phyloP scores from a whole-genome alignment of 2,797 vertebrate genomes.

The Peromyscus nudipes region DNA sequence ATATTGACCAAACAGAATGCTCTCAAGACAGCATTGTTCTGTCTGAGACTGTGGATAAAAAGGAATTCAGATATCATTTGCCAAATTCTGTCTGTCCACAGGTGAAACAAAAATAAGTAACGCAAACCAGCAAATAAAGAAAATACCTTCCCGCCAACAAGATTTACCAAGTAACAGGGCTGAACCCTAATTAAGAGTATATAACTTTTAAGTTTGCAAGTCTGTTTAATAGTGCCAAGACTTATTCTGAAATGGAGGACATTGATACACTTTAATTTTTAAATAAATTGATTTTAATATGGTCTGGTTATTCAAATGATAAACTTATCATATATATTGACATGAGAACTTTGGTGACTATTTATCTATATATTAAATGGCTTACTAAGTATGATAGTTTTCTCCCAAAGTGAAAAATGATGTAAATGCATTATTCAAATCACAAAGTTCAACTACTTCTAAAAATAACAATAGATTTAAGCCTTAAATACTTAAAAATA shows the following conservation, averaged over 20 bases:
- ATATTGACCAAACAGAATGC: slow-evolving; percentile 63
- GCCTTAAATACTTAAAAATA: not conserved
- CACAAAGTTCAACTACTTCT: not conserved
- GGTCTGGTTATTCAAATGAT: not conserved
- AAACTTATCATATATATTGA: not conserved
- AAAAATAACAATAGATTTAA: not conserved
- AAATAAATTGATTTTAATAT: not conserved
- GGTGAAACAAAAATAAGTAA: slow-evolving; percentile 9
- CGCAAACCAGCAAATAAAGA: not conserved
- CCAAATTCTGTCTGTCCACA: not conserved
- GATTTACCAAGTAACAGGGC: not conserved
- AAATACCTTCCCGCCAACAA: not conserved
- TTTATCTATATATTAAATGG: not conserved
- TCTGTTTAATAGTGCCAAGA: not conserved
- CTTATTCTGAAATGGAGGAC: not conserved
- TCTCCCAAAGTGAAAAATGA: not conserved
- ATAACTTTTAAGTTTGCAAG: not conserved
- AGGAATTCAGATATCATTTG: not conserved
- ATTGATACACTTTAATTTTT: not conserved
- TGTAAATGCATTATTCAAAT: not conserved
- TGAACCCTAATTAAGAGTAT: not conserved
- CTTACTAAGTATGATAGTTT: not conserved
- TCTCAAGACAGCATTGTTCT: slow-evolving; percentile 31
- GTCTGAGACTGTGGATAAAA: not conserved
- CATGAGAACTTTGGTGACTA: not conserved